A percentile compares a stretch with the other conserved stretches of the same genome.
Evolutionary conservation across 1,140 invertebrate genomes (phyloP).

Genomic region (Atta texana): DNA sequence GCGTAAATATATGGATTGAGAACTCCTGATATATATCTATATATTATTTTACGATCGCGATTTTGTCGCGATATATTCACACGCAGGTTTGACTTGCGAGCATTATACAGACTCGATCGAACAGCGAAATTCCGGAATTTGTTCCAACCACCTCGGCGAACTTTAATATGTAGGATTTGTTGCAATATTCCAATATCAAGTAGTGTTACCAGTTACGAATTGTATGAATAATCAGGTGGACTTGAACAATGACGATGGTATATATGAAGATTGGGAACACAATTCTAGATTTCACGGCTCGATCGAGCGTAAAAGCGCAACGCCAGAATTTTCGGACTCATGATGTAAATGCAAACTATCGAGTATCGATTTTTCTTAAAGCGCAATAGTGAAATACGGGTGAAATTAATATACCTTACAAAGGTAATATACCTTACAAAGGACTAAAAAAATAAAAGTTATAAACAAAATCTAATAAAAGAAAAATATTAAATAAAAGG

Average conservation of each 20-base stretch:
- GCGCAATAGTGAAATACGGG: neutral
- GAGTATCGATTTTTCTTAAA: neutral
- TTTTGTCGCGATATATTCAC: neutral
- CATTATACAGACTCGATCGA: conserved; percentile 9
- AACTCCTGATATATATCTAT: conserved; percentile 18
- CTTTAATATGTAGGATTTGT: conserved; percentile 49
- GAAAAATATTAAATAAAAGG: neutral
- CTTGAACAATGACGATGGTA: conserved; percentile 48
- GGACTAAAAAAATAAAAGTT: neutral
- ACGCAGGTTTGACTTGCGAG: conserved; percentile 21
- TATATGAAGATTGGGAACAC: conserved; percentile 28
- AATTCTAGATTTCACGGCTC: conserved; percentile 25
- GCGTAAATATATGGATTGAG: conserved; percentile 8
- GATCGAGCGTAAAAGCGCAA: neutral
- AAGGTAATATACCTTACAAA: neutral
- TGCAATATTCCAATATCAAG: conserved; percentile 32
- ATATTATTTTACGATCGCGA: conserved; percentile 24
- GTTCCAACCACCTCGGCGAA: conserved; percentile 1
- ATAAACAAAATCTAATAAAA: neutral
- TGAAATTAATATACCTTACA: conserved; percentile 8
- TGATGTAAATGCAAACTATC: conserved; percentile 5
- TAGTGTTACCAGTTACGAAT: conserved; percentile 20
- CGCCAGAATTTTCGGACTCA: neutral
- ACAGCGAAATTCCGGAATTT: conserved; percentile 27
- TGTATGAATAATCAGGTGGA: conserved; percentile 50